A percentile compares a stretch with the other conserved stretches of the same genome.
phyloP scores from a whole-genome alignment of 2,888 invertebrate genomes.

The Chrysolina oricalcia region DNA sequence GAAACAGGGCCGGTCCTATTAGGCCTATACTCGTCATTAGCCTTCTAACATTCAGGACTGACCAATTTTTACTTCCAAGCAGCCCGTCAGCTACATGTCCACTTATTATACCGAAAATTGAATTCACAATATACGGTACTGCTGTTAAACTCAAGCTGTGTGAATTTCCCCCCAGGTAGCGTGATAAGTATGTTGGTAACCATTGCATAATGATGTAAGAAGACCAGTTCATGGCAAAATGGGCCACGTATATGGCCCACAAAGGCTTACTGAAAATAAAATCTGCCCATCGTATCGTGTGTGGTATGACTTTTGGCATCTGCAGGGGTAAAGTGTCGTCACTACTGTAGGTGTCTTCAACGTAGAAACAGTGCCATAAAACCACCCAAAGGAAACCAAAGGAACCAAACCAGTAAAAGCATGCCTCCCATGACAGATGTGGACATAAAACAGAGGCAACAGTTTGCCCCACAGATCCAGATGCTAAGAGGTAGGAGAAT shows the following conservation, averaged over 20 bases:
- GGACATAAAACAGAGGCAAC: conserved; percentile 83
- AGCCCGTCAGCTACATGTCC: conserved; percentile 83
- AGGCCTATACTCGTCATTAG: conserved; percentile 83
- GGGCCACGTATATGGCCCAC: conserved; percentile 84
- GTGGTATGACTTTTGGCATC: conserved; percentile 74
- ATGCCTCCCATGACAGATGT: conserved; percentile 79
- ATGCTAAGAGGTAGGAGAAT: conserved; percentile 82
- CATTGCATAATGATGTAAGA: conserved; percentile 88
- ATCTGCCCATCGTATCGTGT: conserved; percentile 78
- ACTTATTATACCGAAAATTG: conserved; percentile 80
- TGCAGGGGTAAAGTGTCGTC: conserved; percentile 76
- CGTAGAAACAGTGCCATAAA: conserved; percentile 78
- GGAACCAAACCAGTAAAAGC: conserved; percentile 81
- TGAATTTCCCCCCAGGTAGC: conserved; percentile 78
- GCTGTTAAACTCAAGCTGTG: conserved; percentile 83
- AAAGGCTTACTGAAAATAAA: conserved; percentile 81
- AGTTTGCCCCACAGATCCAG: conserved; percentile 84
- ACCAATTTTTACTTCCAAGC: conserved; percentile 73
- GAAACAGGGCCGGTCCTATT: conserved; percentile 81
- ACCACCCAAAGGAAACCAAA: conserved; percentile 81
- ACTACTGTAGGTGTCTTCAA: conserved; percentile 72
- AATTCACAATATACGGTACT: conserved; percentile 83
- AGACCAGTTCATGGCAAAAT: conserved; percentile 88
- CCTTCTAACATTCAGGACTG: conserved; percentile 80
- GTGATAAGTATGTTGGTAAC: conserved; percentile 82